Base-by-base conservation (phyloP, 2,888 invertebrate genomes). In the Geotrupes spiniger region DNA sequence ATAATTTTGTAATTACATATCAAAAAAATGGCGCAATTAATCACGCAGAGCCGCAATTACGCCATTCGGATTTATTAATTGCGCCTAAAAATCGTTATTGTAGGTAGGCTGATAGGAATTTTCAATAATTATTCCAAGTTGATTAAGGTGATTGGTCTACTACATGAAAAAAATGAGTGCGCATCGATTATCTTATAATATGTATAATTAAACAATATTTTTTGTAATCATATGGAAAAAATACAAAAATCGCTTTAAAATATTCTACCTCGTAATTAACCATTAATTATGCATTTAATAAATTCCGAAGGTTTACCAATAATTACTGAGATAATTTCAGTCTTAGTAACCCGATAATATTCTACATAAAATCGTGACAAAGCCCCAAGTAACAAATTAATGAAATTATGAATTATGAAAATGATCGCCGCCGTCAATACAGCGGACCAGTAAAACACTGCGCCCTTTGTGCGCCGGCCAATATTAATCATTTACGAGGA, bases 361-460 rank as follows among this genome's bases (percentile, higher is more conserved):
- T 70, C 71, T 66, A 69, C 72, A 72, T 71, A 71, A 72, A 74
- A 71, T 74, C 74, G 74, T 74, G 73, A 74, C 74, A 73, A 72
- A 71, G 73, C 74, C 73, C 60, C 68, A 59, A 74, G 74, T 74
- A 71, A 73, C 73, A 72, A 74, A 74, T 74, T 74, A 74, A 74
- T 74, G 73, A 74, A 74, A 74, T 74, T 74, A 74, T 71, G 73
- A 74, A 74, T 74, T 74, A 74, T 74, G 74, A 74, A 74, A 74
- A 74, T 72, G 73, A 73, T 73, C 71, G 71, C 72, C 56, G 59
- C 59, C 67, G 66, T 66, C 66, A 64, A 64, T 67, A 62, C 60
- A 69, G 63, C 58, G 58, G 63, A 42, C 62, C 68, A 65, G 29
- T 44, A 42, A 46, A 50, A 31, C 40, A 50, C 38, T 50, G 39